Evolutionary conservation across 2,113 vertebrate species (phyloP), one percentile per base, ranked within the genome.

Genomic region (Neolamprologus devosi): DNA sequence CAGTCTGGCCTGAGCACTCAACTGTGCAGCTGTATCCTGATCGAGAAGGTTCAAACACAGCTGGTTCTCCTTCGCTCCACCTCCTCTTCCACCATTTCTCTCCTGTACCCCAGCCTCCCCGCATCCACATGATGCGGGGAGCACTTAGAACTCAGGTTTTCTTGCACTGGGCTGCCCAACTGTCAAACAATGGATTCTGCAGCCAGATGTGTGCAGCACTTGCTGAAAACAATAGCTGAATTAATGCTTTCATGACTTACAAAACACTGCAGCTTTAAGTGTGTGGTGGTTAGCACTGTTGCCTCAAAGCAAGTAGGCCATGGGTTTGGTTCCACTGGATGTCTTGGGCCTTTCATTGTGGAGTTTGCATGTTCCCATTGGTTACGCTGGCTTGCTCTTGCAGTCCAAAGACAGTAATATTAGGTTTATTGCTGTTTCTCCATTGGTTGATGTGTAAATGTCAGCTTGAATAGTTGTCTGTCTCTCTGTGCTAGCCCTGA

Each of bases 11-110:
- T 81, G 8, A 79, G 60, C 75, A 75, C 33, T 53, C 88, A 86
- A 54, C 83, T 84, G 85, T 57, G 45, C 90, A 94, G 93, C 91
- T 91, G 87, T 82, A 89, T 28, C 19, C 91, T 78, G 90, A 81
- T 92, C 37, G 40, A 82, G 79, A 51, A 81, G 86, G 79, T 86
- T 58, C 17, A 73, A 79, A 21, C 63, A 82, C 85, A 90, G 84
- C 91, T 91, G 90, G 83, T 63, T 91, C 87, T 81, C 80, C 84
- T 68, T 92, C 57, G 47, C 49, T 73, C 57, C 49, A 82, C 21
- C 55, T 65, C 35, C 30, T 35, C 73, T 47, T 75, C 28, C 55
- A 42, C 14, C 54, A 83, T 55, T 45, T 33, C 10, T 51, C 3
- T 49, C 16, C 53, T 54, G 19, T 68, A 37, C 73, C 23, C 63